A percentile compares a stretch with the other conserved stretches of the same genome.
phyloP scores from a whole-genome alignment of 2,888 invertebrate species.

The Andrena trimmerana region DNA sequence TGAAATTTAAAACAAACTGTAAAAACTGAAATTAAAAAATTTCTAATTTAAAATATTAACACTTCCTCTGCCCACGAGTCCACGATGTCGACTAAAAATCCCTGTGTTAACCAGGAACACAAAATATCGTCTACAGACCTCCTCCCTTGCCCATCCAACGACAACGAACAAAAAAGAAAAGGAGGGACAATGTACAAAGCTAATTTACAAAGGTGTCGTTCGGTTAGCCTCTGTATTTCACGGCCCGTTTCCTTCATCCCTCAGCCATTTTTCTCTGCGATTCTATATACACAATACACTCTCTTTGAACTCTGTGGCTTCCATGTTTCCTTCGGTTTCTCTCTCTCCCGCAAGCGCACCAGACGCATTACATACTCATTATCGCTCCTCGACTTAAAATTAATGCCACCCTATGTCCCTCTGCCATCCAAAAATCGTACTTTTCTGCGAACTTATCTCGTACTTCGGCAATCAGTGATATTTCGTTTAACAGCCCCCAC shows the following conservation, averaged over 20 bases:
- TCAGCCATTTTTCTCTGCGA: conserved; percentile 24
- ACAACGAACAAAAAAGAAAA: conserved; percentile 33
- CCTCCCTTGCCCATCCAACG: conserved; percentile 14
- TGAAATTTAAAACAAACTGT: no score
- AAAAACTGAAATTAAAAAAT: no score
- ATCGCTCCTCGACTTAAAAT: conserved; percentile 5
- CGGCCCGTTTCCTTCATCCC: conserved; percentile 51
- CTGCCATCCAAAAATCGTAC: conserved; percentile 10
- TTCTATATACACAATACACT: conserved; percentile 60
- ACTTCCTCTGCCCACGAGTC: conserved; percentile 26
- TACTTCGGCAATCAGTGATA: conserved; percentile 12
- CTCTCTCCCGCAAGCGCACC: conserved; percentile 46
- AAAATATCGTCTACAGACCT: background rate
- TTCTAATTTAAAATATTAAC: background rate
- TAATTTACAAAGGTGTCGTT: conserved; percentile 72
- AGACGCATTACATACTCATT: conserved; percentile 24
- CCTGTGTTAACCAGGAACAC: no score
- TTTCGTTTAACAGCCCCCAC: background rate
- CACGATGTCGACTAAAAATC: background rate
- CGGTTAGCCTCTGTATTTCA: conserved; percentile 64
- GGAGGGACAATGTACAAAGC: conserved; percentile 61
- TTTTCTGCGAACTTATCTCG: conserved; percentile 7
- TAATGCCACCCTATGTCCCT: conserved; percentile 10
- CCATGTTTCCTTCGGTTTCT: conserved; percentile 51
- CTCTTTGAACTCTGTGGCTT: conserved; percentile 55